Conservation (phyloP, 2,113 vertebrate species). For the Tiliqua scincoides region DNA sequence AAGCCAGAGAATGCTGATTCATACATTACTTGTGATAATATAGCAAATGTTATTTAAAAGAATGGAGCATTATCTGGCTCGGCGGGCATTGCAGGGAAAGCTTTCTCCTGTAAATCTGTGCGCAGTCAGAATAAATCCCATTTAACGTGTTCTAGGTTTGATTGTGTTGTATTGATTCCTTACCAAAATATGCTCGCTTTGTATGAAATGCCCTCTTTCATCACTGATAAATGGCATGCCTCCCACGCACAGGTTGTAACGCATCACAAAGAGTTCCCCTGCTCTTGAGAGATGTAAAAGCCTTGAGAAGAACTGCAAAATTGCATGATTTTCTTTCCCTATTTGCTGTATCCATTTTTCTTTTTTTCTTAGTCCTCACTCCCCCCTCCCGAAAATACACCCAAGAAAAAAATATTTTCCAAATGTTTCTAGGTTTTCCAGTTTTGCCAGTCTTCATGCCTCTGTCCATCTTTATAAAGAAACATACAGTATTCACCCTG, state of each 20-base stretch:
- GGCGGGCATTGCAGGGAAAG: background rate
- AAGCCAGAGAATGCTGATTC: conserved; percentile 18
- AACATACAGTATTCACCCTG: background rate
- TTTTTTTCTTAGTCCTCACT: no score
- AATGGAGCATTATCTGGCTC: background rate
- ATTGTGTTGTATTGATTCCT: background rate
- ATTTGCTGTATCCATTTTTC: no score
- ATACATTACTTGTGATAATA: conserved; percentile 18
- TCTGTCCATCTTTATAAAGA: no score
- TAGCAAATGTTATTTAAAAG: conserved; percentile 24
- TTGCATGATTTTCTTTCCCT: no score
- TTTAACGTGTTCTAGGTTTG: background rate
- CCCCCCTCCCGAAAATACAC: background rate
- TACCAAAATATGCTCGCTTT: background rate
- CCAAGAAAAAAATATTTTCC: no score
- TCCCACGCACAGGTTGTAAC: background rate
- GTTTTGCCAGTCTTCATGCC: no score
- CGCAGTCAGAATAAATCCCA: background rate
- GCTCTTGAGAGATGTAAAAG: background rate
- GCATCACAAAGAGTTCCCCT: background rate
- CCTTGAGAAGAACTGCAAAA: no score
- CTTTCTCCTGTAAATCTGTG: background rate
- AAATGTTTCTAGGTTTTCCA: no score
- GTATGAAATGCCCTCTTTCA: background rate
- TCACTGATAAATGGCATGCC: background rate